A percentile compares a stretch with the other conserved stretches of the same genome.
Conservation (phyloP, 2,888 invertebrate genomes). For the Philhelius pedissequus region DNA sequence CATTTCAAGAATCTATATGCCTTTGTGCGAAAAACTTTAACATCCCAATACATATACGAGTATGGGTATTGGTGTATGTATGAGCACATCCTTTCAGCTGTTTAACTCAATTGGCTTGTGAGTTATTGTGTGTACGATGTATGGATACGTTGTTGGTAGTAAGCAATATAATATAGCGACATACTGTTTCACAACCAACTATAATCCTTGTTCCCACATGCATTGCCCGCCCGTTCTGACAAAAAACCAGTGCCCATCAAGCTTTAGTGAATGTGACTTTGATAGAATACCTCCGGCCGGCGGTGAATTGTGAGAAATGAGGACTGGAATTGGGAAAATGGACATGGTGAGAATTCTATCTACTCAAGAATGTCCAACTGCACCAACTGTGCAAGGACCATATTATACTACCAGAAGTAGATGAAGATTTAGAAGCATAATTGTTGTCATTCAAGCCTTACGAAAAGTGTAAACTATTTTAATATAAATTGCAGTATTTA, state of each 20-base stretch:
- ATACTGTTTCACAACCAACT: conserved; percentile 25
- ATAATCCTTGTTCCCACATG: too few species aligned
- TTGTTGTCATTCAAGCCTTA: conserved; percentile 16
- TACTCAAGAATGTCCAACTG: background rate
- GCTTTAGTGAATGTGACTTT: conserved; percentile 45
- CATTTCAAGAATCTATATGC: background rate
- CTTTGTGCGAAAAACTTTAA: background rate
- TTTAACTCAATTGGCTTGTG: conserved; percentile 58
- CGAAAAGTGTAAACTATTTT: background rate
- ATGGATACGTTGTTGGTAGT: background rate
- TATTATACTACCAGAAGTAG: background rate
- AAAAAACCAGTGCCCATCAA: background rate
- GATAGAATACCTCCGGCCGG: conserved; percentile 29
- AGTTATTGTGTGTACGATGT: conserved; percentile 29
- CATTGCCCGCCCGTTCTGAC: too few species aligned
- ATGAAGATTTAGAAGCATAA: background rate
- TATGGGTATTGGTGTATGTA: too few species aligned
- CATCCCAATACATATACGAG: background rate
- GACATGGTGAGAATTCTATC: background rate
- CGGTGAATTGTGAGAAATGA: background rate
- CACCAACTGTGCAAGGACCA: background rate
- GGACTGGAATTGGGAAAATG: conserved; percentile 4
- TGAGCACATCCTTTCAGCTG: conserved; percentile 17
- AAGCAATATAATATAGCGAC: background rate
- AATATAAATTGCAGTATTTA: conserved; percentile 31